Evolutionary conservation across 2,888 invertebrate genomes (phyloP), one percentile per base, ranked within the genome.

Genomic region (Drosophila formosana): DNA sequence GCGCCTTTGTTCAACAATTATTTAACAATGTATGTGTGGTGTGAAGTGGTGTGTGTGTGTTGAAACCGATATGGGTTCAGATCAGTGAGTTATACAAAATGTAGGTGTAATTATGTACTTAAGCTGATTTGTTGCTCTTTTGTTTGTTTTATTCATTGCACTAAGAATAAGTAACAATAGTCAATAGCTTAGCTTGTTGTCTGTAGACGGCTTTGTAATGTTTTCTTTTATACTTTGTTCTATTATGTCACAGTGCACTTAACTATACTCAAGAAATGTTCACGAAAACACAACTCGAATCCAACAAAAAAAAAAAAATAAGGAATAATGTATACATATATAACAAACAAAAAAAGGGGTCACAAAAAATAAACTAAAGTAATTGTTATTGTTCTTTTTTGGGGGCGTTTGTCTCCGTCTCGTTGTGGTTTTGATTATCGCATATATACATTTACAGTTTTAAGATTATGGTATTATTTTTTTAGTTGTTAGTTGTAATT

Each of bases 131-230:
- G 18, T 30, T 49, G 13, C 11, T 30, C 26, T 9, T 34, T 56
- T 56, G 53, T 60, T 71, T 60, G 47, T 37, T 18, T 25, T 47
- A 57, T 57, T 57, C 46, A 57, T 37, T 57, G 46, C 34, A 50
- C 60, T 69, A 69, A 64, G 9, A 47, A n/a, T 74, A 74, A 55
- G 61, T 75, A 70, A 74, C 75, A 65, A 61, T 53, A 61, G 65
- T 74, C 75, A 57, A 62, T 63, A 51, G 51, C 53, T 58, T 55
- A 34, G 13, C 52, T 49, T 55, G 43, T 37, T 6, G 30, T 30
- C 30, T 30, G 30, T 30, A 5, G 30, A 30, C 30, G 30, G 30
- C 4, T 47, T 70, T 39, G 11, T 23, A 34, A 34, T 18, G 34
- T 34, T 25, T 37, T 37, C 5, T 52, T 6, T 32, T 25, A 30